A percentile compares a stretch with the other conserved stretches of the same genome.
These are phyloP conservation scores for Spatula clypeata DNA, from an alignment of 2,797 vertebrate species.

Conservation along the genomic window DNA sequence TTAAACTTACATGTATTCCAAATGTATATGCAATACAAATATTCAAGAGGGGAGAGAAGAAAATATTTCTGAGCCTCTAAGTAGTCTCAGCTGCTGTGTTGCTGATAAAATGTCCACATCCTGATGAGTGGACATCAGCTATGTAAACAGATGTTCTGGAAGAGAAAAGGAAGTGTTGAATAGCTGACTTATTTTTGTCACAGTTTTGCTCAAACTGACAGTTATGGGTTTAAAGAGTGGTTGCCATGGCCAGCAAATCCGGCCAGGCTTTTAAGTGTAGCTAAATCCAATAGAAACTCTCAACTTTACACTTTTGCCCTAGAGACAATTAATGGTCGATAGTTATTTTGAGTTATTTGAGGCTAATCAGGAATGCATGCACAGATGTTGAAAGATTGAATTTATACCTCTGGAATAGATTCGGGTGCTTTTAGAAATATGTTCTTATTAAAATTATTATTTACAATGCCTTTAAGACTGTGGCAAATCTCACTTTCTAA, in stretches of 20 bases:
- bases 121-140: slow-evolving; percentile 56
- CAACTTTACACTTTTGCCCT: slow-evolving; percentile 77
- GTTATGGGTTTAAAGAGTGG: slow-evolving; percentile 63
- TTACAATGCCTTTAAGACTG: neutral
- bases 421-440: slow-evolving; percentile 1
- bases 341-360: slow-evolving; percentile 77
- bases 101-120: slow-evolving; percentile 63
- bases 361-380: slow-evolving; percentile 69
- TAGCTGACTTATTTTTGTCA: slow-evolving; percentile 70
- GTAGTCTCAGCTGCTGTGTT: neutral
- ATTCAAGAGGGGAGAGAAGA: neutral
- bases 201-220: slow-evolving; percentile 51
- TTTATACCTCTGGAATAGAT: slow-evolving; percentile 31
- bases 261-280: slow-evolving; percentile 55
- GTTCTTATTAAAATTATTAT: neutral
- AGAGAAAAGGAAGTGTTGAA: slow-evolving; percentile 63
- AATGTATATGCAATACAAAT: neutral
- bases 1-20: neutral
- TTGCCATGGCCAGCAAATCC: slow-evolving; percentile 75
- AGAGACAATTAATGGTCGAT: slow-evolving; percentile 68
- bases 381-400: slow-evolving; percentile 68
- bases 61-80: neutral
- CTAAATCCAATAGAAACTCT: slow-evolving; percentile 81
- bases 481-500: slow-evolving; percentile 32
- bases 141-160: slow-evolving; percentile 73